Evolutionary conservation across 2,888 invertebrate species (phyloP), one percentile per base, ranked within the genome.

Genomic region (Sisyra nigra): DNA sequence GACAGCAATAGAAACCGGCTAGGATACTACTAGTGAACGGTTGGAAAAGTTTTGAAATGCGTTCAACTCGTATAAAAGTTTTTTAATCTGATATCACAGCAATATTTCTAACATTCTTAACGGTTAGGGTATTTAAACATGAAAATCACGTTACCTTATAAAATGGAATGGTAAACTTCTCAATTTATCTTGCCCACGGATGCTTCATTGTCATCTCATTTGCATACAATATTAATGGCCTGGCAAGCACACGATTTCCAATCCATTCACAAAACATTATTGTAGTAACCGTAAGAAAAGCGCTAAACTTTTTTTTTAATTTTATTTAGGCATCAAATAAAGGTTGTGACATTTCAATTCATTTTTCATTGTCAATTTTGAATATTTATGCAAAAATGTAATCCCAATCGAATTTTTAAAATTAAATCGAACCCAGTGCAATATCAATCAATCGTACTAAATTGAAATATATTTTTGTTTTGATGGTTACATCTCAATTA

Each of bases 181-280:
- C 34, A 34, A 13, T 14, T 34, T 34, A 34, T 34, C 34, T 34
- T 34, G 34, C 10, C 14, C 34, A 34, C 34, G 15, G 14, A 34
- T 15, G 34, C 34, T 34, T 15, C 47, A 47, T 45, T 47, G 35
- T 44, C 43, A 44, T 46, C 48, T 49, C 49, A 52, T 52, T 52
- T 52, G 50, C 50, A 52, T 52, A 49, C 49, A 48, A 48, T 49
- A 50, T 51, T 52, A 52, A 51, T 52, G 50, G 52, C 48, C 42
- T 40, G 33, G 47, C 47, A 48, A 46, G 50, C 47, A 49, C 48
- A 34, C 34, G 15, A 34, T 34, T 49, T 52, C 48, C 48, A 51
- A 52, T 52, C 50, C 48, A 49, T 52, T 52, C 49, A 15, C 34
- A 34, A 34, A 24, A 24, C 24, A 24, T 24, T 24, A 24, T 24